Conservation (phyloP, 2,797 vertebrate genomes). For the Coluber constrictor region DNA sequence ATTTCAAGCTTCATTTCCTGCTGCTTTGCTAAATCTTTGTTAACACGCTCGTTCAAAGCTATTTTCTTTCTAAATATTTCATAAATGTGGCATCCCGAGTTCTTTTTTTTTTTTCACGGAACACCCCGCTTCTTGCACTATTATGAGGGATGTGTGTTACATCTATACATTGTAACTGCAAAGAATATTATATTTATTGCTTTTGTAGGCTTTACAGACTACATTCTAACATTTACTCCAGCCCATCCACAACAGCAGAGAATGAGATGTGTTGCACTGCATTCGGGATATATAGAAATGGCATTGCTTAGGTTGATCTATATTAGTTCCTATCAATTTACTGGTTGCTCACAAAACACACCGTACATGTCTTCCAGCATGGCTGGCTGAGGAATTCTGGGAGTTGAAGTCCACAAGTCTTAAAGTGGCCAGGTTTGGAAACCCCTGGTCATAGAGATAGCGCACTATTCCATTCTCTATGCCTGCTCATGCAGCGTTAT, state of each 20-base stretch:
- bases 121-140: background rate
- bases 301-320: background rate
- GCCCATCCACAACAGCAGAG: background rate
- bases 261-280: background rate
- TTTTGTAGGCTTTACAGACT: background rate
- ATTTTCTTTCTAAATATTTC: background rate
- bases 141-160: background rate
- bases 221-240: background rate
- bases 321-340: background rate
- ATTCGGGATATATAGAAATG: background rate
- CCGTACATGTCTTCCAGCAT: background rate
- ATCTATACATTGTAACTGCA: background rate
- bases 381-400: background rate
- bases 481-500: background rate
- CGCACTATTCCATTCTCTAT: background rate
- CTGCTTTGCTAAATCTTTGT: background rate
- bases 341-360: background rate
- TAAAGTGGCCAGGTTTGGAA: background rate
- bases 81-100: conserved; percentile 13
- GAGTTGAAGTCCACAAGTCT: background rate
- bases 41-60: background rate
- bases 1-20: accelerated
- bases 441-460: background rate
- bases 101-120: background rate
- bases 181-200: background rate